Evolutionary conservation across 2,113 vertebrate species (phyloP), one percentile per base, ranked within the genome.

Genomic region (Oxygymnocypris stewartii): DNA sequence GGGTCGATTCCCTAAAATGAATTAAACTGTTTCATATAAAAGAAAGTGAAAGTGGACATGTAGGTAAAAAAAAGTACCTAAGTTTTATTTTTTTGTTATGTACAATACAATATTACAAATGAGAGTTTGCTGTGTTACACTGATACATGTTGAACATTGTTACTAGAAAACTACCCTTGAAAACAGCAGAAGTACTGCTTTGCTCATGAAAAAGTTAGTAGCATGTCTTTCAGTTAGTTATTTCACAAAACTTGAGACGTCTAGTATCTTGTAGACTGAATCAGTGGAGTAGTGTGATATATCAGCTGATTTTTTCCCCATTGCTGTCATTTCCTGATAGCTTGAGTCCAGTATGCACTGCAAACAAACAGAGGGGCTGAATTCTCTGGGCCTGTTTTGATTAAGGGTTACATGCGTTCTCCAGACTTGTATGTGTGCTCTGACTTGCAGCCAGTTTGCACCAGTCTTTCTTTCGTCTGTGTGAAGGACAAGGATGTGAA

Each of bases 401-500:
- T 89, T 85, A 87, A 85, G 44, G 77, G 49, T 40, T 88, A 88
- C 85, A 87, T 88, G 86, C 87, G 40, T 82, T 88, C 85, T 88
- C 84, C 91, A 89, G 88, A 86, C 87, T 77, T 79, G 85, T 77
- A 65, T 88, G 83, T 88, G 82, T 85, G 73, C 79, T 42, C 86
- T 57, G 42, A 77, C 86, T 89, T 49, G 44, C 84, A 54, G 61
- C n/a, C 37, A 63, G 44, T 87, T 47, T 86, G n/a, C 51, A 54
- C 84, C 82, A 84, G 82, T 89, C 84, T 87, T 59, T 83, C 88
- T 87, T 59, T 51, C 65, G 40, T 65, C 37, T 77, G 67, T 78
- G 57, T 84, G 78, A 61, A 49, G n/a, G 47, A 76, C 87, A 88
- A 67, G 87, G 49, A 85, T 75, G 80, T 93, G 93, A 94, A 94